Percentiles rank a stretch among this genome's conserved stretches.
phyloP scores from a whole-genome alignment of 1,140 invertebrate genomes.

The Paraescarpia echinospica region DNA sequence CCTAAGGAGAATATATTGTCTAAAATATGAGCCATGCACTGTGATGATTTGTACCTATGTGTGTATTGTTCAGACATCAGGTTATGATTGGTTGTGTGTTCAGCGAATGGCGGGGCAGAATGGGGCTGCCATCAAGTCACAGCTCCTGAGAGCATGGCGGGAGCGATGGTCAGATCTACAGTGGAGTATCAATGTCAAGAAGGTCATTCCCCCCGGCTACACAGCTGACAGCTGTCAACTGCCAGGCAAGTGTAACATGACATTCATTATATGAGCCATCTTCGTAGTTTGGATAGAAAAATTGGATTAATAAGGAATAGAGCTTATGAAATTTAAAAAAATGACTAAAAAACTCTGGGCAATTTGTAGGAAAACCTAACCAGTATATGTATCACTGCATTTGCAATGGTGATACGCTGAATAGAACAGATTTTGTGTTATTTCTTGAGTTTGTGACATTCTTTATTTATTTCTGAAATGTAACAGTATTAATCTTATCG shows the following conservation, averaged over 20 bases:
- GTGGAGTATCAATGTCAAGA: constrained; percentile 94
- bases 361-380: not conserved
- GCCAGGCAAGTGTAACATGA: not conserved
- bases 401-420: not conserved
- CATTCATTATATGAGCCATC: not conserved
- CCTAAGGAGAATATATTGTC: no score
- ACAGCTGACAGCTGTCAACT: not conserved
- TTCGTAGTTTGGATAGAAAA: not conserved
- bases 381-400: not conserved
- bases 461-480: not conserved
- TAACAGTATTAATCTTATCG: not conserved
- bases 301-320: not conserved
- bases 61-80: not conserved
- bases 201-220: constrained; percentile 38
- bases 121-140: constrained; percentile 63
- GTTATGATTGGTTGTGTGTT: not conserved
- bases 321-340: not conserved
- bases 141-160: constrained; percentile 85
- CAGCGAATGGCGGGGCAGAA: not conserved
- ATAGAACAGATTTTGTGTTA: not conserved
- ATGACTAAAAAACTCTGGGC: not conserved
- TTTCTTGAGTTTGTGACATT: not conserved
- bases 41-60: no score
- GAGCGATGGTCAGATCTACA: constrained; percentile 92
- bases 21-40: no score